A percentile compares a stretch with the other conserved stretches of the same genome.
These are phyloP conservation scores for Chlorospingus flavigularis DNA, from an alignment of 2,797 vertebrate genomes.

Conservation along the genomic window DNA sequence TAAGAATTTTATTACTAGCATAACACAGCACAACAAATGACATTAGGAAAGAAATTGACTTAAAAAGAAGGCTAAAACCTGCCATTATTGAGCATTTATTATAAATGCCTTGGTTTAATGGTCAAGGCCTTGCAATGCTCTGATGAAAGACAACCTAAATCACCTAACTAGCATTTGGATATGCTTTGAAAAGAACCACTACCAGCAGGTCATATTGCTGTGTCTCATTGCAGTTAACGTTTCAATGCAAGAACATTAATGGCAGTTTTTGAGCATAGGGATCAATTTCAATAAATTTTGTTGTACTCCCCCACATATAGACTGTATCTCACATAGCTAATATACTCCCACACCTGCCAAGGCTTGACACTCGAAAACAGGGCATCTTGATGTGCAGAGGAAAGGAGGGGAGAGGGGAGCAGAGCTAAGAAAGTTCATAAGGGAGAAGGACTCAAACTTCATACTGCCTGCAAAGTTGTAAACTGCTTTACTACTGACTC, in stretches of 20 bases:
- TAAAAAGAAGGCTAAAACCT: neutral
- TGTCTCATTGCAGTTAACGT: neutral
- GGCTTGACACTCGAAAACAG: neutral
- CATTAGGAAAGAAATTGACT: neutral
- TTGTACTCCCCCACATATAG: fast-evolving
- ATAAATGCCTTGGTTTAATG: neutral
- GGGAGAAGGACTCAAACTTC: neutral
- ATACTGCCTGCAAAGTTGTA: neutral
- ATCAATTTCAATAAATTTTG: neutral
- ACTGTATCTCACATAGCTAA: neutral
- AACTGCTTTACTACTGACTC: neutral
- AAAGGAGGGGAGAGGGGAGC: neutral
- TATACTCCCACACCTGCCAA: neutral
- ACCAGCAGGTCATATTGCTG: neutral
- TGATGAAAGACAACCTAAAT: neutral
- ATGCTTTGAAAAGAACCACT: neutral
- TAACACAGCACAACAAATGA: neutral
- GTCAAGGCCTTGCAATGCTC: neutral
- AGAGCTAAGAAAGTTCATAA: neutral
- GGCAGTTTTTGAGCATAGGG: neutral
- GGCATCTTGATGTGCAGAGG: neutral
- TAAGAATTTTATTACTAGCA: neutral
- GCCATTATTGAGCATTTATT: neutral
- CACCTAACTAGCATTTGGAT: neutral
- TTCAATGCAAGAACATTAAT: neutral